phyloP scores from a whole-genome alignment of 2,888 invertebrate genomes.

The Pseudanteris insignis region DNA sequence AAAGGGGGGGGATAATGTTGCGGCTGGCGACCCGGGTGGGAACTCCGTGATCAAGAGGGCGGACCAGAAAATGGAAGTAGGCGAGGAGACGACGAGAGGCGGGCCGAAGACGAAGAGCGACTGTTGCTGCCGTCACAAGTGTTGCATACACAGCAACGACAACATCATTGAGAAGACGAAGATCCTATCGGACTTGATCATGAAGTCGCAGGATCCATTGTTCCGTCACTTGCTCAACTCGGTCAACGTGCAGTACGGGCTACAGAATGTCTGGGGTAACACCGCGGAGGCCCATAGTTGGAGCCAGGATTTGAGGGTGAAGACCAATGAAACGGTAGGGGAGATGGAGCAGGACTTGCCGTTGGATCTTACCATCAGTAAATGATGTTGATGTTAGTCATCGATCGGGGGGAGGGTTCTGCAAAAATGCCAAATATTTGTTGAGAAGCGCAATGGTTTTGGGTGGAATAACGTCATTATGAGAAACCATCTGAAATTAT shows the following conservation, averaged over 20 bases:
- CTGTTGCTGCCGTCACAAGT: constrained; percentile 63
- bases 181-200: constrained; percentile 62
- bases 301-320: constrained; percentile 64
- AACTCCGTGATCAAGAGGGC: constrained; percentile 63
- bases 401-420: too few relatives aligned
- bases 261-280: constrained; percentile 61
- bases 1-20: constrained; percentile 51
- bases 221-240: constrained; percentile 59
- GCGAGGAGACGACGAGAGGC: constrained; percentile 47
- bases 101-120: constrained; percentile 29
- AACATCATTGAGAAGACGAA: constrained; percentile 61
- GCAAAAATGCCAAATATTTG: constrained; percentile 24
- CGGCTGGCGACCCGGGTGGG: constrained; percentile 52
- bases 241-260: constrained; percentile 60
- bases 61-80: constrained; percentile 58
- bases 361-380: constrained; percentile 65
- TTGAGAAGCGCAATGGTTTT: neutral
- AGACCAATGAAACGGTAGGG: constrained; percentile 63
- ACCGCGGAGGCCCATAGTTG: constrained; percentile 54
- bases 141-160: constrained; percentile 61
- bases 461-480: neutral
- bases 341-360: constrained; percentile 67
- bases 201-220: constrained; percentile 61
- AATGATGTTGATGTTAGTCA: constrained; percentile 49
- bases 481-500: constrained; percentile 6